Conservation (phyloP, 2,113 vertebrate genomes). For the Leuciscus idus region DNA sequence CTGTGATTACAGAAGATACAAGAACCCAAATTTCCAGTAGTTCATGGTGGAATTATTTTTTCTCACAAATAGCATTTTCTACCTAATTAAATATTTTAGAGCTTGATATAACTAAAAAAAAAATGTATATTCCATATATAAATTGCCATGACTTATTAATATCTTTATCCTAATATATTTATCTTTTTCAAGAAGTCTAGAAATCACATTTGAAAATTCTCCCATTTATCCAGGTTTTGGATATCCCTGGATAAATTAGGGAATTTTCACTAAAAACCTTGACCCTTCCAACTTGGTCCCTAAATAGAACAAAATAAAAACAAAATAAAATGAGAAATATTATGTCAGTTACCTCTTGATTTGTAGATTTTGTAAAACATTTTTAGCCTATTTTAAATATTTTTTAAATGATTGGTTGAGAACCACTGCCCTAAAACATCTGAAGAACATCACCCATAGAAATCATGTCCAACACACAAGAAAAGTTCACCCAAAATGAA, state of each 20-base stretch:
- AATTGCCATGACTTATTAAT: too few species aligned
- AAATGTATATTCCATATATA: neutral
- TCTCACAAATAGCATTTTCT: neutral
- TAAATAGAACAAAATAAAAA: too few species aligned
- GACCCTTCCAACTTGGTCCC: too few species aligned
- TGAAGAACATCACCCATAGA: neutral
- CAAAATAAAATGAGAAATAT: too few species aligned
- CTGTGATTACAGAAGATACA: neutral
- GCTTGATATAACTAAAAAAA: neutral
- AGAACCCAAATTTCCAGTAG: neutral
- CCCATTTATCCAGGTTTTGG: neutral
- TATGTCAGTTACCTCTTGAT: neutral
- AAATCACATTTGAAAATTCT: neutral
- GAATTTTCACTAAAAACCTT: neutral
- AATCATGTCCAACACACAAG: neutral
- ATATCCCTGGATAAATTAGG: neutral
- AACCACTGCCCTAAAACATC: neutral
- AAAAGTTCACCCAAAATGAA: neutral
- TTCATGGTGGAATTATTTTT: neutral
- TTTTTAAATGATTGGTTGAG: neutral
- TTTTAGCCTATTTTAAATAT: neutral
- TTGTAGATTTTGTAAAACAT: neutral
- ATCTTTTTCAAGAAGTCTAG: neutral
- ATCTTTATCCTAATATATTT: too few species aligned
- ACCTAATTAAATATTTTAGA: neutral